phyloP scores from a whole-genome alignment of 2,888 invertebrate species.

The Oscheius onirici region DNA sequence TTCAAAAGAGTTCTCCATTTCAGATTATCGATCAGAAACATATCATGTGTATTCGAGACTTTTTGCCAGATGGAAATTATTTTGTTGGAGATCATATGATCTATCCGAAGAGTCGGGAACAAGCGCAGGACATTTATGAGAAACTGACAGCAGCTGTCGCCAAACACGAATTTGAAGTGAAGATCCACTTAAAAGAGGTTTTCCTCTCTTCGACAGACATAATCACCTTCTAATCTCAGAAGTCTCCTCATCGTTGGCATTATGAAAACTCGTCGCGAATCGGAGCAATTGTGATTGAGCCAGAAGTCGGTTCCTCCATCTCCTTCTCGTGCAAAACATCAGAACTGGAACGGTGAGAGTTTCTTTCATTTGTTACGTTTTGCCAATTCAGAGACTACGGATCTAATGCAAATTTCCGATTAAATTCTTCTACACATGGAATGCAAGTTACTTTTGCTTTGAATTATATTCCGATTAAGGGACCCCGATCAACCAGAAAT shows the following conservation, averaged over 20 bases:
- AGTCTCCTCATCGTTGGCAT: slow-evolving; percentile 77
- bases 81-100: slow-evolving; percentile 59
- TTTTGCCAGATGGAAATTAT: slow-evolving; percentile 43
- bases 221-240: background rate
- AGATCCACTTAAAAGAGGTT: slow-evolving; percentile 48
- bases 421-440: slow-evolving; percentile 57
- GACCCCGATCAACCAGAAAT: slow-evolving; percentile 51
- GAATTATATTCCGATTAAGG: too few species aligned
- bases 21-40: slow-evolving; percentile 50
- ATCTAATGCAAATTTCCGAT: slow-evolving; percentile 35
- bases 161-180: slow-evolving; percentile 41
- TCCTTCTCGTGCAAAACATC: slow-evolving; percentile 47
- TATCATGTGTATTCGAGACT: slow-evolving; percentile 56
- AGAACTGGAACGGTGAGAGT: slow-evolving; percentile 38
- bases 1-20: background rate
- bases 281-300: slow-evolving; percentile 75
- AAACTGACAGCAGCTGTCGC: slow-evolving; percentile 49
- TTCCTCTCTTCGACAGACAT: too few species aligned
- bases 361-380: background rate
- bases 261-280: slow-evolving; percentile 77
- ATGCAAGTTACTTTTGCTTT: too few species aligned
- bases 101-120: slow-evolving; percentile 52
- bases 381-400: slow-evolving; percentile 44
- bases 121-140: slow-evolving; percentile 35
- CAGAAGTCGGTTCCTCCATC: slow-evolving; percentile 49